These are phyloP conservation scores for Solenopsis fugax DNA, from an alignment of 1,140 invertebrate genomes.

Conservation along the genomic window DNA sequence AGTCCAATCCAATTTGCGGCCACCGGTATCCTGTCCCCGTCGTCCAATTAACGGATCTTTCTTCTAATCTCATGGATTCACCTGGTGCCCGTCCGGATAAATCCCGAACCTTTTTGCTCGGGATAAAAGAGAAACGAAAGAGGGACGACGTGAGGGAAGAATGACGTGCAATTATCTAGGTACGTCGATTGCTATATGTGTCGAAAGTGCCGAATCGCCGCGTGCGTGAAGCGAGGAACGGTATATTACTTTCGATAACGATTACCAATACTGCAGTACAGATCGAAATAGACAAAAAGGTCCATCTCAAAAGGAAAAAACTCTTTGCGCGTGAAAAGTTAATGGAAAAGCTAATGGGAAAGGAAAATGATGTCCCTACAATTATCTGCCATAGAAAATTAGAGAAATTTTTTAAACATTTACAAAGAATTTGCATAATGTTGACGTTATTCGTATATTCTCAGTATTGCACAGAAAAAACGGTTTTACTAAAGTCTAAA, in stretches of 20 bases:
- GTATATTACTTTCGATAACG: conserved; percentile 42
- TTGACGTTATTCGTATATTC: too few relatives aligned
- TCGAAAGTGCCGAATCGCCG: conserved; percentile 25
- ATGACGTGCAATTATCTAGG: conserved; percentile 65
- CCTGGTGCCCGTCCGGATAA: conserved; percentile 17
- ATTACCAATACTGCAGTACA: conserved; percentile 29
- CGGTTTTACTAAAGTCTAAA: too few relatives aligned
- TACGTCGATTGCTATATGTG: conserved; percentile 30
- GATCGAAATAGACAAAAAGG: not conserved
- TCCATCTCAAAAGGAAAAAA: not conserved
- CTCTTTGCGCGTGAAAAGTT: not conserved
- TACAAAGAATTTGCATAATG: not conserved
- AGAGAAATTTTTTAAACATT: conserved; percentile 13
- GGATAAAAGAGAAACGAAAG: conserved; percentile 50
- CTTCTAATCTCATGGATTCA: conserved; percentile 70
- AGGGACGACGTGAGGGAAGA: conserved; percentile 40
- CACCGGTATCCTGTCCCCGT: conserved; percentile 32
- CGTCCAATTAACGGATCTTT: conserved; percentile 71
- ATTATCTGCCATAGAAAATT: not conserved
- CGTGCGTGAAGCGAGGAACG: conserved; percentile 3
- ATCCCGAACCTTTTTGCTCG: conserved; percentile 53
- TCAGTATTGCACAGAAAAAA: too few relatives aligned
- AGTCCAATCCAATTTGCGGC: conserved; percentile 69
- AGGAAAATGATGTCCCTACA: not conserved
- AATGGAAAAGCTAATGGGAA: not conserved